Conservation (phyloP, 2,888 invertebrate species). For the Acronicta psi region DNA sequence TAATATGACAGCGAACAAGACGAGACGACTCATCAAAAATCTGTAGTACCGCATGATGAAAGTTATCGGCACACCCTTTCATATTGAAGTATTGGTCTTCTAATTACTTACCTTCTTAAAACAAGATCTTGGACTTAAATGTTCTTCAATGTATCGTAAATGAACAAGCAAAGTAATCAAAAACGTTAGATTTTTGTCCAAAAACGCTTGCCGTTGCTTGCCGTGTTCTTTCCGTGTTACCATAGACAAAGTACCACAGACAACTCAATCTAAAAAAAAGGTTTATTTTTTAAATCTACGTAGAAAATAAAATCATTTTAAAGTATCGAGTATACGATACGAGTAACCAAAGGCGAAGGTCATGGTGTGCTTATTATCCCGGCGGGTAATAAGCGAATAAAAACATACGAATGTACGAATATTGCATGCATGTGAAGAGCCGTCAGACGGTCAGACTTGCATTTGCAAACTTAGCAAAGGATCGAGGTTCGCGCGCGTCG, state of each 20-base stretch:
- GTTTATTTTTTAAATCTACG: too few relatives aligned
- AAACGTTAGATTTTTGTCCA: conserved; percentile 69
- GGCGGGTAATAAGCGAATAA: too few relatives aligned
- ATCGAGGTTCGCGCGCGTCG: too few relatives aligned
- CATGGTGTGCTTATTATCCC: too few relatives aligned
- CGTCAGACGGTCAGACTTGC: too few relatives aligned
- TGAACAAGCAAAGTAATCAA: conserved; percentile 56
- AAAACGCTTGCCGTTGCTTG: conserved; percentile 74
- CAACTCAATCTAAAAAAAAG: too few relatives aligned
- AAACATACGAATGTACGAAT: too few relatives aligned
- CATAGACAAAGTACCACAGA: conserved; percentile 68
- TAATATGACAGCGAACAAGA: conserved; percentile 74
- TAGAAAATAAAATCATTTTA: too few relatives aligned
- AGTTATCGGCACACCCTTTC: conserved; percentile 47
- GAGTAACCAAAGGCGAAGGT: too few relatives aligned
- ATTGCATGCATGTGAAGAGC: too few relatives aligned
- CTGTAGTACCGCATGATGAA: conserved; percentile 56
- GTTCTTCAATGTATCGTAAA: conserved; percentile 60
- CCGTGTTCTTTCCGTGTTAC: conserved; percentile 66
- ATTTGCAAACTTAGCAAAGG: too few relatives aligned
- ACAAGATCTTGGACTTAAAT: conserved; percentile 52
- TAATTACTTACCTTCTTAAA: conserved; percentile 67
- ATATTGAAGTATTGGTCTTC: conserved; percentile 9
- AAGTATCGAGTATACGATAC: too few relatives aligned
- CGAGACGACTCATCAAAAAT: conserved; percentile 81